phyloP scores from a whole-genome alignment of 2,888 invertebrate species.

The Colletes collaris region DNA sequence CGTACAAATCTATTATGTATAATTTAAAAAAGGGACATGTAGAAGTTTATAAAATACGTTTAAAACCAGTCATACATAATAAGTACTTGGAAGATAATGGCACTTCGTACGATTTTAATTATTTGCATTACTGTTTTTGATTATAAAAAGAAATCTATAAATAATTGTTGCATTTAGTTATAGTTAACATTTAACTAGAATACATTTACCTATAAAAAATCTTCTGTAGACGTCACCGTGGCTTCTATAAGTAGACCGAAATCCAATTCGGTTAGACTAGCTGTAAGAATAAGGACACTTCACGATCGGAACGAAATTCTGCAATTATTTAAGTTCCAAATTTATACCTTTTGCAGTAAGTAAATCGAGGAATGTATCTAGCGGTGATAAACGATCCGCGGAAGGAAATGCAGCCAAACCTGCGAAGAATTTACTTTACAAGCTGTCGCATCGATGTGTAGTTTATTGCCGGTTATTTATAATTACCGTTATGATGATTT shows the following conservation, averaged over 20 bases:
- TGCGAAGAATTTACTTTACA: constrained; percentile 74
- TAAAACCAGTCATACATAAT: constrained; percentile 22
- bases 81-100: constrained; percentile 46
- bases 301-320: not conserved
- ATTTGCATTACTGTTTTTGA: constrained; percentile 35
- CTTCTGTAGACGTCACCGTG: constrained; percentile 87
- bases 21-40: not conserved
- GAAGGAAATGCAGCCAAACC: constrained; percentile 90
- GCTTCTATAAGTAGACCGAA: constrained; percentile 94
- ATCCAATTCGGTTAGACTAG: constrained; percentile 92
- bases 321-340: not conserved
- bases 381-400: constrained; percentile 89
- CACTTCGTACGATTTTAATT: constrained; percentile 28
- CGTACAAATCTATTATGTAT: constrained; percentile 13
- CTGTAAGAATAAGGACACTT: constrained; percentile 80
- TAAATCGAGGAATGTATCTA: constrained; percentile 93
- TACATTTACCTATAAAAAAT: constrained; percentile 78
- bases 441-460: not conserved
- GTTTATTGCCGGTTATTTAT: not conserved
- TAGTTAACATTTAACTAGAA: constrained; percentile 15
- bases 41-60: constrained; percentile 25
- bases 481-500: constrained; percentile 78
- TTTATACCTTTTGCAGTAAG: constrained; percentile 89
- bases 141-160: constrained; percentile 12
- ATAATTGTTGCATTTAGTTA: not conserved